phyloP scores from a whole-genome alignment of 2,113 vertebrate genomes.

The Tauraco erythrolophus region DNA sequence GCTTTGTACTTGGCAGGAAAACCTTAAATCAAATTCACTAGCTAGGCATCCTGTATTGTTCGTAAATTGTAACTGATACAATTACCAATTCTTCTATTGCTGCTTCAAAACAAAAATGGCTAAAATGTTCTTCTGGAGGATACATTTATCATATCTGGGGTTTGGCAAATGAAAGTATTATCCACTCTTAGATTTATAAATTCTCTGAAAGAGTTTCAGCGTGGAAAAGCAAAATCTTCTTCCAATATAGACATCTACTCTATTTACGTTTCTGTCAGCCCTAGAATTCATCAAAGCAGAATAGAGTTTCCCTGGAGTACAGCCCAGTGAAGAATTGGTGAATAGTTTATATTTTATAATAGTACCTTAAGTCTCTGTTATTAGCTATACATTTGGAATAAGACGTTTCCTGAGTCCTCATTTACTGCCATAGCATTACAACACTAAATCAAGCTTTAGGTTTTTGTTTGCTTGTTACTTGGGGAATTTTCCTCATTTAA shows the following conservation, averaged over 20 bases:
- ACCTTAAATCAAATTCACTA: background rate
- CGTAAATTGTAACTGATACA: background rate
- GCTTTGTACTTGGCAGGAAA: background rate
- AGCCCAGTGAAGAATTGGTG: conserved; percentile 28
- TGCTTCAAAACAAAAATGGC: background rate
- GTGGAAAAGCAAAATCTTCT: background rate
- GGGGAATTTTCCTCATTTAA: conserved; percentile 6
- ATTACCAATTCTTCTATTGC: background rate
- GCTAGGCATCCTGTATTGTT: background rate
- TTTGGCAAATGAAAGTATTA: background rate
- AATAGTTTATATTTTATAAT: conserved; percentile 43
- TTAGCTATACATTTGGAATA: conserved; percentile 21
- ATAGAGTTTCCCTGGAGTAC: conserved; percentile 26
- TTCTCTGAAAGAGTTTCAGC: background rate
- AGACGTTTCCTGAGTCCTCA: conserved; percentile 46
- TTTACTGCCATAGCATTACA: conserved; percentile 11
- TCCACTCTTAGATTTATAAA: background rate
- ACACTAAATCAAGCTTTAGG: conserved; percentile 25
- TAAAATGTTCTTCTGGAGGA: background rate
- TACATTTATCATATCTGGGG: background rate
- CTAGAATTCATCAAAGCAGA: background rate
- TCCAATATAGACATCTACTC: conserved; percentile 23
- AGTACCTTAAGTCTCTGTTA: conserved; percentile 17
- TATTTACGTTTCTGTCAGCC: conserved; percentile 4
- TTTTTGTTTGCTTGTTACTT: conserved; percentile 26